Evolutionary conservation across 1,140 invertebrate genomes (phyloP), one percentile per base, ranked within the genome.

Genomic region (Drosophila pruinosa): DNA sequence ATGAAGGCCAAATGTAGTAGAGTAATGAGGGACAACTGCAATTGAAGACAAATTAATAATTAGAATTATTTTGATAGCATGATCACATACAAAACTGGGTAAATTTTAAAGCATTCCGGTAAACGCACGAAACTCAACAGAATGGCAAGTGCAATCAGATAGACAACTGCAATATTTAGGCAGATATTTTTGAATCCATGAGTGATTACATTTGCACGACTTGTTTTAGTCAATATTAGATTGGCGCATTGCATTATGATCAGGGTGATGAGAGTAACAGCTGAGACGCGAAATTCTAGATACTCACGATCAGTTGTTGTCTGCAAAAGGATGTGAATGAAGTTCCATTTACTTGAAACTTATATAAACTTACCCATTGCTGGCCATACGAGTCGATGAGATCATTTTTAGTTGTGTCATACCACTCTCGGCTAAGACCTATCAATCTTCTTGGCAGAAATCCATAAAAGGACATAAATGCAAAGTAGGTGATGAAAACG

Each of bases 281-380:
- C 2, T 4, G 50, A 43, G 1, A 63, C 19, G 4, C 52, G 15
- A 45, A 62, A 31, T 19, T 72, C 45, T 31, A 86, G 24, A 7
- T 26, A 7, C 12, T 7, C 0, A 1, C 81, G 69, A 0, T 38
- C 69, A 0, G 3, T 19, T 0, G 4, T 5, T 12, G 48, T 72
- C 80, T 83, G 43, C 10, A 65, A 39, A 17, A n/a, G n/a, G n/a
- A n/a, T n/a, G n/a, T n/a, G n/a, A n/a, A n/a, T n/a, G n/a, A n/a
- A n/a, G n/a, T n/a, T n/a, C 1, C n/a, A 14, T n/a, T 14, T 17
- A 21, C 5, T 31, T 21, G 8, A 19, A 6, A 7, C 4, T n/a
- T n/a, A n/a, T n/a, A n/a, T n/a, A n/a, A n/a, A 28, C 28, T 31
- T 34, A 77, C 81, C 82, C 81, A 86, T 56, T 86, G 82, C 39